Evolutionary conservation across 1,140 invertebrate species (phyloP).

Genomic region (Orussus abietinus): DNA sequence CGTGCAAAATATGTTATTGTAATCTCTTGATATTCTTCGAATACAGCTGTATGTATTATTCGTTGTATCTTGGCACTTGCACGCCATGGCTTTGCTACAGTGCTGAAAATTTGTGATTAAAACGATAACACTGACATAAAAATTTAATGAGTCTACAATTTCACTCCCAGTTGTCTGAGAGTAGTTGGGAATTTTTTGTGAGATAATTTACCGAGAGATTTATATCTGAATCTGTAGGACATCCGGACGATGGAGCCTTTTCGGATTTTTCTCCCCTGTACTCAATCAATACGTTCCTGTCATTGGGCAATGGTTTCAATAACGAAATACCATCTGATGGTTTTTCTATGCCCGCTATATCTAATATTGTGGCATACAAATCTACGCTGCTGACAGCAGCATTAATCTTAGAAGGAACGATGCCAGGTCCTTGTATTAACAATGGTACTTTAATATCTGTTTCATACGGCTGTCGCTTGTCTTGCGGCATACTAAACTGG

Average conservation of each 20-base stretch:
- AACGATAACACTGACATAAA: constrained; percentile 17
- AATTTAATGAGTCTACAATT: too few relatives aligned
- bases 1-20: constrained; percentile 70
- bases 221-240: constrained; percentile 55
- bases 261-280: constrained; percentile 71
- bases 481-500: constrained; percentile 80
- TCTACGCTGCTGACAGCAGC: constrained; percentile 73
- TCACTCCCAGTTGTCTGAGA: not conserved
- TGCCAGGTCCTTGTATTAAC: constrained; percentile 70
- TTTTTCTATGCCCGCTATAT: constrained; percentile 57
- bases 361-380: constrained; percentile 75
- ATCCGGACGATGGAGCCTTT: constrained; percentile 50
- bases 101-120: constrained; percentile 48
- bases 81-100: constrained; percentile 63
- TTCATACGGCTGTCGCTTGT: constrained; percentile 87
- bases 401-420: constrained; percentile 51
- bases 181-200: not conserved
- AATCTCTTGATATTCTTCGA: constrained; percentile 54
- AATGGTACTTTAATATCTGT: constrained; percentile 82
- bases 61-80: constrained; percentile 76
- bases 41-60: constrained; percentile 85
- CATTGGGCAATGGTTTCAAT: constrained; percentile 23
- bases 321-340: constrained; percentile 50
- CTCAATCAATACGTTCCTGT: constrained; percentile 67
- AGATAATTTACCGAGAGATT: constrained; percentile 57